A percentile compares a stretch with the other conserved stretches of the same genome.
These are phyloP conservation scores for Stenurella melanura DNA, from an alignment of 2,888 invertebrate species.

Conservation along the genomic window DNA sequence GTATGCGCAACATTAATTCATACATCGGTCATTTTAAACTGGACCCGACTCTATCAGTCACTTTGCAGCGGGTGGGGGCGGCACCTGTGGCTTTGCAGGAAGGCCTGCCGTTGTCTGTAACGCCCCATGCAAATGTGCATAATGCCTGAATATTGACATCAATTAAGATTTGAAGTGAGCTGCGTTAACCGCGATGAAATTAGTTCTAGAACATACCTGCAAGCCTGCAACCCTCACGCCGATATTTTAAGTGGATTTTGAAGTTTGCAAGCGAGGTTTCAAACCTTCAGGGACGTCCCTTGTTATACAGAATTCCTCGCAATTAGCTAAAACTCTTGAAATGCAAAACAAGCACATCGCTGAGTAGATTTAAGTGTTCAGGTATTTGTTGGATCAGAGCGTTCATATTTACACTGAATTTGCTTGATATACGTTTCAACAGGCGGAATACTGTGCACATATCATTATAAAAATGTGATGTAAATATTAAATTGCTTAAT, in stretches of 20 bases:
- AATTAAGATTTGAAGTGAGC: not conserved
- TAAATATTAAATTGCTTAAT: too few species aligned
- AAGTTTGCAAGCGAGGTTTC: not conserved
- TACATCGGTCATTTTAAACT: too few species aligned
- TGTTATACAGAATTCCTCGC: not conserved
- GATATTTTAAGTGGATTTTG: not conserved
- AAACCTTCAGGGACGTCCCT: not conserved
- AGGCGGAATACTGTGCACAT: too few species aligned
- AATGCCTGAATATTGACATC: too few species aligned
- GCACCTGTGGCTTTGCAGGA: too few species aligned
- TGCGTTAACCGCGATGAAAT: not conserved
- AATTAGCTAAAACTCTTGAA: constrained; percentile 1
- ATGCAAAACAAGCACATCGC: constrained; percentile 3
- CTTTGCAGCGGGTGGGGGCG: too few species aligned
- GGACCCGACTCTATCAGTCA: too few species aligned
- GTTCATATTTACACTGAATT: not conserved
- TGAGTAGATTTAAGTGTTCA: not conserved
- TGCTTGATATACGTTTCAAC: not conserved
- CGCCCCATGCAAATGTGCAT: too few species aligned
- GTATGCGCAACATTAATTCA: too few species aligned
- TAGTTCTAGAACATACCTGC: not conserved
- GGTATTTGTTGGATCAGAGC: not conserved
- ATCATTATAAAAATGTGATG: too few species aligned
- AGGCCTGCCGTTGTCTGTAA: too few species aligned
- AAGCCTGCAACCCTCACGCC: not conserved